phyloP scores from a whole-genome alignment of 2,888 invertebrate species.

The Agrotis puta region DNA sequence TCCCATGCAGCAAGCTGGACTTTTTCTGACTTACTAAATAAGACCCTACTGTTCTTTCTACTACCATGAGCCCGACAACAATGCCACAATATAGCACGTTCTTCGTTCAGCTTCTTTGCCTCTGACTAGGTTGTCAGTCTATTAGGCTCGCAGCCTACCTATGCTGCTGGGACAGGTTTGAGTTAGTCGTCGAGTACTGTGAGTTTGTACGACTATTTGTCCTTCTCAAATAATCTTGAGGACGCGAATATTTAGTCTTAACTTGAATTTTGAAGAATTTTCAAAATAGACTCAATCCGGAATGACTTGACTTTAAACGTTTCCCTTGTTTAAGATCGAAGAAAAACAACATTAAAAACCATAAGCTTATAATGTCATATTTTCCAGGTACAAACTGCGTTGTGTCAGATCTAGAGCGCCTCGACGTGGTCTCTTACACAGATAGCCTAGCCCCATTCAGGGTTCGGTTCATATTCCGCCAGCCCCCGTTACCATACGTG shows the following conservation, averaged over 20 bases:
- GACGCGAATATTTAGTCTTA: not conserved
- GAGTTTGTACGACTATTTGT: not conserved
- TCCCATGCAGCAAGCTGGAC: too few species aligned
- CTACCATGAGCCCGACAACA: too few species aligned
- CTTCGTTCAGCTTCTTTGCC: not conserved
- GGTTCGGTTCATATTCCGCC: constrained; percentile 91
- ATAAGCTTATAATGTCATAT: too few species aligned
- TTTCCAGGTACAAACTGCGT: constrained; percentile 80
- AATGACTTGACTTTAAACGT: not conserved
- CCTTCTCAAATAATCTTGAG: too few species aligned
- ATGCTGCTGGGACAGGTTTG: not conserved
- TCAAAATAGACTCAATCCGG: too few species aligned
- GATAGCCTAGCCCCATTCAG: constrained; percentile 85
- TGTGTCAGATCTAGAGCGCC: constrained; percentile 69
- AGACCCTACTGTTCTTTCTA: too few species aligned
- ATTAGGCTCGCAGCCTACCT: not conserved
- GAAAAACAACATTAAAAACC: too few species aligned
- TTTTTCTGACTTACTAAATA: too few species aligned
- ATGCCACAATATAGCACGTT: too few species aligned
- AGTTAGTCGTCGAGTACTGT: not conserved
- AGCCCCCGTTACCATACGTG: constrained; percentile 92
- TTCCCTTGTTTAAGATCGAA: not conserved
- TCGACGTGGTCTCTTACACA: constrained; percentile 84
- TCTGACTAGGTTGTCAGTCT: not conserved
- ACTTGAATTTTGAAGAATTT: not conserved